Base-by-base conservation (phyloP, 2,113 vertebrate species). In the Toxotes jaculatrix region DNA sequence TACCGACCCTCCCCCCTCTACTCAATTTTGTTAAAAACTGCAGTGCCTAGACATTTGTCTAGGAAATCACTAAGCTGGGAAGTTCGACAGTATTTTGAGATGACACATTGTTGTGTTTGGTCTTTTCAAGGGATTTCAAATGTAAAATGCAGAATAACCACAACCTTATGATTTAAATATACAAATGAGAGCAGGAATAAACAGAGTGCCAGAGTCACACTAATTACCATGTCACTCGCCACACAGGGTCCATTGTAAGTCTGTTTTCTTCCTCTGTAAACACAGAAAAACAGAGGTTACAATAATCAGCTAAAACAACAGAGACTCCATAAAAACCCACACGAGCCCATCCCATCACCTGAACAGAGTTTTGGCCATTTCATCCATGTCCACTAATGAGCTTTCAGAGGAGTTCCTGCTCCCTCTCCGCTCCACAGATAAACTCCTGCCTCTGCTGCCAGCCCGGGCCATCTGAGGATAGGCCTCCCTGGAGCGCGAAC, bases 391-490 rank as follows among this genome's bases (percentile, higher is more conserved):
- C 10, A 95, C 96, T 81, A 95, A 88, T 0, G 97, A 98, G 92
- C 95, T 96, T 32, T 90, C 95, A 0, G 97, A 96, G 0, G 97
- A 98, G 82, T 93, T 96, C 79, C 92, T 95, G 93, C 96, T 97
- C 47, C 95, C 94, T 83, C 95, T 90, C 70, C 95, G 96, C 85
- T 97, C 97, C 55, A 95, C 76, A 0, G 96, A 97, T 0, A 95
- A 91, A 90, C 96, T 97, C 84, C 95, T 93, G 34, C 93, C 91
- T 62, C 93, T 86, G 91, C 93, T 95, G 1, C 90, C 91, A 0
- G 84, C 72, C 17, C 93, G 89, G 62, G 73, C 49, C 68, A 74
- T 49, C 76, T 74, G 89, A 45, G 84, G 89, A 61, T 62, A 87
- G 0, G 79, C 51, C 45, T 92, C 93, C 66, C 95, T 83, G 70